Percentiles rank a stretch among this genome's conserved stretches.
phyloP scores from a whole-genome alignment of 92 coral and sea anemone species.

The Zoanthus gigantus region DNA sequence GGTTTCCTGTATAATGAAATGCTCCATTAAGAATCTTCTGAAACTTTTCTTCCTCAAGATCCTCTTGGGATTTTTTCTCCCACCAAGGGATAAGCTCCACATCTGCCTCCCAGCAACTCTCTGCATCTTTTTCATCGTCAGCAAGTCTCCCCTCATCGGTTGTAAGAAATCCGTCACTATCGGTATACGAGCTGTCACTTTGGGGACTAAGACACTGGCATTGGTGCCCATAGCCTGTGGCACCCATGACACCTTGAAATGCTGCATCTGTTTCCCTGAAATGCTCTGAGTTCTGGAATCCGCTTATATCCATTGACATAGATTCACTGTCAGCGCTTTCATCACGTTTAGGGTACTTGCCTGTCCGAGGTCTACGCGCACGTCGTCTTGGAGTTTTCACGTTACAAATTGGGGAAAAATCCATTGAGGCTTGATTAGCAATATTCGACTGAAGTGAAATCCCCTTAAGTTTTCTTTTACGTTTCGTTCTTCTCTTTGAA shows the following conservation, averaged over 20 bases:
- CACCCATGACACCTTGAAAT: slow-evolving; percentile 28
- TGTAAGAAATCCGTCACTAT: slow-evolving; percentile 90
- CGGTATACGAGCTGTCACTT: slow-evolving; percentile 77
- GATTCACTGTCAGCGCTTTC: slow-evolving; percentile 29
- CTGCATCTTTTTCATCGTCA: slow-evolving; percentile 91
- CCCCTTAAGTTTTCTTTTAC: slow-evolving; percentile 87
- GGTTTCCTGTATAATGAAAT: slow-evolving; percentile 71
- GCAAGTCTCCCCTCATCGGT: slow-evolving; percentile 97
- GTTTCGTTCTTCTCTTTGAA: slow-evolving; percentile 76
- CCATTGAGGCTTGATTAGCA: slow-evolving; percentile 33
- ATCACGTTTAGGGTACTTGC: slow-evolving; percentile 37
- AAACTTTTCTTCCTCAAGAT: slow-evolving; percentile 86
- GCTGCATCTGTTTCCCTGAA: slow-evolving; percentile 35
- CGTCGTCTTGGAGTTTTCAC: slow-evolving; percentile 27
- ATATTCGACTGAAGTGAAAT: slow-evolving; percentile 50
- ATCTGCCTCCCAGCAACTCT: slow-evolving; percentile 94
- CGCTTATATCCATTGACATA: slow-evolving; percentile 40
- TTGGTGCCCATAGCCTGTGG: slow-evolving; percentile 18
- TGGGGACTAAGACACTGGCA: slow-evolving; percentile 30
- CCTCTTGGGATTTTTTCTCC: slow-evolving; percentile 70
- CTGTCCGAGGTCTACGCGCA: slow-evolving; percentile 39
- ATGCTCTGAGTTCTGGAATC: slow-evolving; percentile 33
- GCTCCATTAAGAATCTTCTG: slow-evolving; percentile 85
- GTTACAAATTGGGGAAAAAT: slow-evolving; percentile 36
- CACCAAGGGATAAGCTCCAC: slow-evolving; percentile 74